Evolutionary conservation across 2,888 invertebrate genomes (phyloP).

Genomic region (Chalcosyrphus nemorum): DNA sequence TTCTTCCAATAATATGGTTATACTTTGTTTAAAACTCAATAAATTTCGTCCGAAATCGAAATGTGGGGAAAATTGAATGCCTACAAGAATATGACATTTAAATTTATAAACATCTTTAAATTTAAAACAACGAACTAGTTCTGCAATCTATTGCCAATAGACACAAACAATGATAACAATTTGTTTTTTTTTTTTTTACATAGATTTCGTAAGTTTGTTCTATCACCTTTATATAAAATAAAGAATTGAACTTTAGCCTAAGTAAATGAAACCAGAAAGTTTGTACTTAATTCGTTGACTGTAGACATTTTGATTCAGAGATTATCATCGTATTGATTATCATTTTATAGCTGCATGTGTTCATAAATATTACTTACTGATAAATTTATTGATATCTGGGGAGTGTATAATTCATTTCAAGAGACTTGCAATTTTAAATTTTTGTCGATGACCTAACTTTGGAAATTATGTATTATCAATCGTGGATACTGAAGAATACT

Average conservation of each 20-base stretch:
- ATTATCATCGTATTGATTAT: not conserved
- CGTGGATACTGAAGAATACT: too few relatives aligned
- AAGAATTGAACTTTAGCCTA: not conserved
- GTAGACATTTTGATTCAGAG: not conserved
- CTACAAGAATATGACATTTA: too few relatives aligned
- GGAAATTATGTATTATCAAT: not conserved
- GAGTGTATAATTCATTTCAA: not conserved
- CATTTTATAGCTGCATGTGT: not conserved
- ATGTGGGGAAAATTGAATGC: too few relatives aligned
- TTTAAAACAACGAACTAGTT: too few relatives aligned
- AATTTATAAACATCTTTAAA: too few relatives aligned
- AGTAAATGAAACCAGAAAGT: not conserved
- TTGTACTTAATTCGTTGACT: not conserved
- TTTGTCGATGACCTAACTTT: slow-evolving; percentile 16
- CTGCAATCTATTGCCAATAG: not conserved
- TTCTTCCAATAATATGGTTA: too few relatives aligned
- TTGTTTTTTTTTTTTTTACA: not conserved
- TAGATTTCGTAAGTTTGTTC: not conserved
- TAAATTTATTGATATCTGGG: not conserved
- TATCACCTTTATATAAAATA: not conserved
- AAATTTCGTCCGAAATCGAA: too few relatives aligned
- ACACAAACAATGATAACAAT: not conserved
- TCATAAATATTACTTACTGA: slow-evolving; percentile 1
- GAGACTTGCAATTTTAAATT: not conserved
- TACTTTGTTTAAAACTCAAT: too few relatives aligned